Conservation (phyloP, 1,140 invertebrate genomes). For the Brachionus sp. region DNA sequence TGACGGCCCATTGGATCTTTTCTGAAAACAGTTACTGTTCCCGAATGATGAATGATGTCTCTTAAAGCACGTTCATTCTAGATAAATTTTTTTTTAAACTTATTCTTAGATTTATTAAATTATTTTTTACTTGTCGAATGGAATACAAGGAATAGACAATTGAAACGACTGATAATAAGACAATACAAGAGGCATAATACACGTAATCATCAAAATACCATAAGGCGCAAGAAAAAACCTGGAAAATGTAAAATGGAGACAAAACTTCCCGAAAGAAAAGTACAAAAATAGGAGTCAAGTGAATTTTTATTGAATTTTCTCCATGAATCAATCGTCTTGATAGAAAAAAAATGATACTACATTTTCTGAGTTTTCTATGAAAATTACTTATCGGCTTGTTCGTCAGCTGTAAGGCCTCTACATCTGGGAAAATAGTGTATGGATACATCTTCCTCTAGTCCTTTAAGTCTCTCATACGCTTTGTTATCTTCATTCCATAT, state of each 20-base stretch:
- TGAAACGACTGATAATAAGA: slow-evolving; percentile 79
- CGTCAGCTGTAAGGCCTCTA: neutral
- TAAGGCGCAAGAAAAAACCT: slow-evolving; percentile 58
- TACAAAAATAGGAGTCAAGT: slow-evolving; percentile 27
- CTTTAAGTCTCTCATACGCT: slow-evolving; percentile 28
- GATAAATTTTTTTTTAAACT: neutral
- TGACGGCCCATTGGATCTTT: neutral
- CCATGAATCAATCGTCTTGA: slow-evolving; percentile 31
- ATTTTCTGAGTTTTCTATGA: neutral
- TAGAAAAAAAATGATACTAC: neutral
- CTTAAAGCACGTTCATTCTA: slow-evolving; percentile 43
- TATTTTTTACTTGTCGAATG: slow-evolving; percentile 71
- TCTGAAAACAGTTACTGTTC: slow-evolving; percentile 27
- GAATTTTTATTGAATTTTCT: slow-evolving; percentile 39
- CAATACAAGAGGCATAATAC: slow-evolving; percentile 64
- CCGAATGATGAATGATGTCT: slow-evolving; percentile 40
- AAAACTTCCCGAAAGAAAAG: slow-evolving; percentile 39
- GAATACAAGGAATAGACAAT: slow-evolving; percentile 76
- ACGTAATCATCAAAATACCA: slow-evolving; percentile 53
- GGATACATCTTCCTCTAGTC: slow-evolving; percentile 16
- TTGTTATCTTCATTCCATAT: slow-evolving; percentile 12
- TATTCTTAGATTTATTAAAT: slow-evolving; percentile 1
- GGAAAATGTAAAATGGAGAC: slow-evolving; percentile 58
- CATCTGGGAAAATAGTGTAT: slow-evolving; percentile 4
- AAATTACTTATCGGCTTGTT: slow-evolving; percentile 40